These are phyloP conservation scores for Accipiter cooperii DNA, from an alignment of 2,113 vertebrate species.

Conservation along the genomic window DNA sequence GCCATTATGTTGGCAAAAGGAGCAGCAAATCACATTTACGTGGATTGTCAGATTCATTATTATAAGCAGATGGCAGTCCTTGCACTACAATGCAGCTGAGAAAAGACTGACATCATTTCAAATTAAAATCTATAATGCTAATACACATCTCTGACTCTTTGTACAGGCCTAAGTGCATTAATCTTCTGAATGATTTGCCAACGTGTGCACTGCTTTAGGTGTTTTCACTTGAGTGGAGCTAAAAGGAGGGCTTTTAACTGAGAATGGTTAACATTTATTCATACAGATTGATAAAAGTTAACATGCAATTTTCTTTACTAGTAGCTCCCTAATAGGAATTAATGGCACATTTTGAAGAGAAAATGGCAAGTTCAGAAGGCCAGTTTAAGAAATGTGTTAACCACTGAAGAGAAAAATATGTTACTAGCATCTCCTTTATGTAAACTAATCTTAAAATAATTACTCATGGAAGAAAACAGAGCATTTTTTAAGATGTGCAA, in stretches of 20 bases:
- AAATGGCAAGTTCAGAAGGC: constrained; percentile 37
- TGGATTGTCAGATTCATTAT: constrained; percentile 92
- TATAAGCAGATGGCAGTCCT: constrained; percentile 90
- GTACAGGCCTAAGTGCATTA: constrained; percentile 77
- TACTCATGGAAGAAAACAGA: neutral
- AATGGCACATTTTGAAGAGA: constrained; percentile 67
- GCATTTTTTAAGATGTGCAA: neutral
- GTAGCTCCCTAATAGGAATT: constrained; percentile 69
- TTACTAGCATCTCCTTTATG: neutral
- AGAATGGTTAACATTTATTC: constrained; percentile 73
- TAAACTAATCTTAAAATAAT: neutral
- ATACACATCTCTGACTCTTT: constrained; percentile 79
- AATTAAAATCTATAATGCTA: constrained; percentile 98
- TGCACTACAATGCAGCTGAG: constrained; percentile 79
- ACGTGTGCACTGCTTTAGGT: constrained; percentile 51
- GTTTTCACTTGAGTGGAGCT: constrained; percentile 74
- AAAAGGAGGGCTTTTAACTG: constrained; percentile 70
- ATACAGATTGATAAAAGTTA: constrained; percentile 74
- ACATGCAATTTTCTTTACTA: constrained; percentile 73
- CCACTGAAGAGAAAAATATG: neutral
- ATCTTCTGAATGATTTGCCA: constrained; percentile 75
- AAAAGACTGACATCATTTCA: constrained; percentile 91
- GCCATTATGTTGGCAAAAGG: constrained; percentile 86
- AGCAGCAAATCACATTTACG: constrained; percentile 88
- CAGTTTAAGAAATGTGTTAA: neutral